Percentiles rank a stretch among this genome's conserved stretches.
These are phyloP conservation scores for Cyprinodon diabolis DNA, from an alignment of 2,797 vertebrate genomes.

Conservation along the genomic window DNA sequence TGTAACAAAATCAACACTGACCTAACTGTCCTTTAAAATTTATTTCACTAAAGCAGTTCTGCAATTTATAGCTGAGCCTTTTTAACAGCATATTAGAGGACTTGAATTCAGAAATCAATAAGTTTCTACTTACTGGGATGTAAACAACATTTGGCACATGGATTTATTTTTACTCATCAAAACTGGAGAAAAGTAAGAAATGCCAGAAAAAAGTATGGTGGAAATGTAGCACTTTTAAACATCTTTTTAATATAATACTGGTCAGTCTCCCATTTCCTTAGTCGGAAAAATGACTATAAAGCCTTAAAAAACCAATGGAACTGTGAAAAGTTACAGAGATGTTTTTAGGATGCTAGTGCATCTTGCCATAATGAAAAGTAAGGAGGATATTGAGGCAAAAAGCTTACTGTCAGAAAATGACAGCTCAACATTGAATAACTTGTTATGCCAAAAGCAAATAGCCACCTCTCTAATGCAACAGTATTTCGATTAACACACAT, in stretches of 20 bases:
- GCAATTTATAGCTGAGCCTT: too few species aligned
- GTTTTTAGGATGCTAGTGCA: not conserved
- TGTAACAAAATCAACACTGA: not conserved
- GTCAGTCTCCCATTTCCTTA: not conserved
- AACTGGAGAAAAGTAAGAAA: not conserved
- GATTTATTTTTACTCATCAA: not conserved
- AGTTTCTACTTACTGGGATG: not conserved
- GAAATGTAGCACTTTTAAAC: not conserved
- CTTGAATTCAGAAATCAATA: not conserved
- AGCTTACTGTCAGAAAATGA: not conserved
- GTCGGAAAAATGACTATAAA: not conserved
- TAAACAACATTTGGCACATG: not conserved
- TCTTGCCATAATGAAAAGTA: not conserved
- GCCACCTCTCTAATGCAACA: slow-evolving; percentile 7
- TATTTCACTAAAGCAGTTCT: not conserved
- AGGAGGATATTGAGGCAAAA: not conserved
- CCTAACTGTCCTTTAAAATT: not conserved
- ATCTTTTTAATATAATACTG: not conserved
- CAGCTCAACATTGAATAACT: not conserved
- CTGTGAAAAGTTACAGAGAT: not conserved
- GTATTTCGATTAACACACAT: not conserved
- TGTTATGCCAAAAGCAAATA: not conserved
- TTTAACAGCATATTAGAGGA: not conserved
- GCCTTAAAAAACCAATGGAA: not conserved
- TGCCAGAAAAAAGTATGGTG: not conserved